phyloP scores from a whole-genome alignment of 2,797 vertebrate species.

The Melanogrammus aeglefinus region DNA sequence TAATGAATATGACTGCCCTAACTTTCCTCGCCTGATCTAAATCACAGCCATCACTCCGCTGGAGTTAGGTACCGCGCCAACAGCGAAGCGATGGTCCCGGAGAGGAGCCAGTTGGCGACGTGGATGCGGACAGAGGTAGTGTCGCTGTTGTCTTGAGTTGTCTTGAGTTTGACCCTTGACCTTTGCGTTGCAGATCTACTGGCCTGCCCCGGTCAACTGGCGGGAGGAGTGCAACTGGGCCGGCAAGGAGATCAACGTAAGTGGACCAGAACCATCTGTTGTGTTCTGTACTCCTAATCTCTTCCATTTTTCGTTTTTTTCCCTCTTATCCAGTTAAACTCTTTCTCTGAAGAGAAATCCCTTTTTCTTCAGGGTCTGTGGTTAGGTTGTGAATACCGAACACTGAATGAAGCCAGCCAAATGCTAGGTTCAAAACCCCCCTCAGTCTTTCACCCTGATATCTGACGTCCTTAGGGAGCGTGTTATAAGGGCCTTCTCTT shows the following conservation, averaged over 20 bases:
- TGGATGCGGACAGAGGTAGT: neutral
- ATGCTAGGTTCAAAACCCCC: neutral
- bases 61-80: neutral
- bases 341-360: neutral
- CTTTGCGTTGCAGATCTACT: slow-evolving; percentile 82
- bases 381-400: neutral
- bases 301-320: neutral
- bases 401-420: neutral
- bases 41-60: neutral
- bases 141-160: slow-evolving; percentile 14
- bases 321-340: neutral
- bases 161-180: slow-evolving; percentile 23
- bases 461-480: neutral
- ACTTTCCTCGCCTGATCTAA: neutral
- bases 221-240: slow-evolving; percentile 99
- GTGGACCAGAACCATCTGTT: slow-evolving; percentile 49
- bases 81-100: neutral
- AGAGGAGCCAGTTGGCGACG: neutral
- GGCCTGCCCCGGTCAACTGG: slow-evolving; percentile 95
- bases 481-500: neutral
- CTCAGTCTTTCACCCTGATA: no score
- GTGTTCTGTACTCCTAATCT: neutral
- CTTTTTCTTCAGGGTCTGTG: neutral
- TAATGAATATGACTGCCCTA: neutral
- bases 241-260: slow-evolving; percentile 94